Evolutionary conservation across 2,888 invertebrate genomes (phyloP), one percentile per base, ranked within the genome.

Genomic region (Macrophya alboannulata): DNA sequence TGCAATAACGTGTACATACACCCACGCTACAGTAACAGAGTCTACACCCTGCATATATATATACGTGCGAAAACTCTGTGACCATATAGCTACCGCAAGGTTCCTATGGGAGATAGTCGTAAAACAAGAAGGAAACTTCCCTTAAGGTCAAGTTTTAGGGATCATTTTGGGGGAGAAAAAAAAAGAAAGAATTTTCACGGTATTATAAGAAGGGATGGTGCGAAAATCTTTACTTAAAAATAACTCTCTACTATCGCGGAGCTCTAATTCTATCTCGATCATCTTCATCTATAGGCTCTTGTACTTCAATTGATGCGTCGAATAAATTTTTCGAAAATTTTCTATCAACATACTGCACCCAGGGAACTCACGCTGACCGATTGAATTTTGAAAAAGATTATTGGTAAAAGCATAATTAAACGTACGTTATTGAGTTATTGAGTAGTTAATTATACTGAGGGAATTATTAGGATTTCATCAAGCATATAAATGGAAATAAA

Each of bases 21-120:
- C 51, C 15, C 25, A 37, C 17, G 31, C 48, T 77, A 77, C 51
- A 21, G 31, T 62, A 62, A 25, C n/a, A 10, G 0, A 51, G 72
- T 21, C 43, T 74, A 9, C 45, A 74, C 37, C 45, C 45, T 74
- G 31, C 45, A 15, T 62, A 17, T 62, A 31, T 37, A 71, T 17
- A 77, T 77, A 77, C 55, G 77, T 77, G 48, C 77, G 77, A 51
- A 74, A 77, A 51, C 77, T 55, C 51, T 9, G 17, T n/a, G 77
- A 77, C 77, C 48, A 25, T 48, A 43, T 25, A 17, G 25, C 10
- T 40, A n/a, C 43, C 74, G 74, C 21, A 45, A 74, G 21, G 15
- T 4, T 45, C 77, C 77, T 43, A n/a, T 37, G 77, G 43, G 77
- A 77, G 55, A 77, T 77, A 37, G 51, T 51, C 51, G 37, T 77